Base-by-base conservation (phyloP, 2,113 vertebrate species). In the Chaetops frenatus region DNA sequence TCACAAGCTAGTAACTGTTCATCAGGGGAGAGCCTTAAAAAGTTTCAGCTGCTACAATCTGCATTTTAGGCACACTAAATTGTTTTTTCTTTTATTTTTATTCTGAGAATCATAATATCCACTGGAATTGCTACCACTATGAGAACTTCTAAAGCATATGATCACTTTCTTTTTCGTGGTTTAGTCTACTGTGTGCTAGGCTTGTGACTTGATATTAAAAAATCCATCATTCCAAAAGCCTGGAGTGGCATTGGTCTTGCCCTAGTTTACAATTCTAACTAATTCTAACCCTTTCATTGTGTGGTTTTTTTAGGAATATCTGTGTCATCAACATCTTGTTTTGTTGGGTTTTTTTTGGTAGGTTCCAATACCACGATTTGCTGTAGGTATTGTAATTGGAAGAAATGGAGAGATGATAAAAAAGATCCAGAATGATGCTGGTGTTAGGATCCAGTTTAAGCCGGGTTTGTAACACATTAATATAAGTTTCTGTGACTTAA, bases 381-480 rank as follows among this genome's bases (percentile, higher is more conserved):
- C 99, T 92, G 99, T 99, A 54, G 99, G 99, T 85, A 99, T 99
- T 94, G 99, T 99, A 66, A 99, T 99, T 65, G 99, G 99, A 84
- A 98, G 99, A 98, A 99, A 99, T 56, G 99, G 99, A 90, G 99
- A 99, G 93, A 99, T 99, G 99, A 99, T 99, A 27, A 99, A 99
- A 98, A 99, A 99, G 96, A 99, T 99, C 90, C 99, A 99, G 95
- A 99, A 99, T 44, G 99, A 99, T 97, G 99, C 99, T 44, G 99
- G 99, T 7, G 99, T 99, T 94, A 97, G 99, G 94, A 99, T 99
- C 96, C 99, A 99, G 70, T 99, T 99, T 97, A 99, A 99, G 92
- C 99, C 99, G 98, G 99, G 99, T 99, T 70, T 93, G 97, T 93
- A 53, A 14, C 50, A 47, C 0, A 1, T 70, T 23, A 6, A 0